Evolutionary conservation across 37 sponge, comb jelly and placozoan species (phyloP).

Genomic region (Tethya wilhelma): DNA sequence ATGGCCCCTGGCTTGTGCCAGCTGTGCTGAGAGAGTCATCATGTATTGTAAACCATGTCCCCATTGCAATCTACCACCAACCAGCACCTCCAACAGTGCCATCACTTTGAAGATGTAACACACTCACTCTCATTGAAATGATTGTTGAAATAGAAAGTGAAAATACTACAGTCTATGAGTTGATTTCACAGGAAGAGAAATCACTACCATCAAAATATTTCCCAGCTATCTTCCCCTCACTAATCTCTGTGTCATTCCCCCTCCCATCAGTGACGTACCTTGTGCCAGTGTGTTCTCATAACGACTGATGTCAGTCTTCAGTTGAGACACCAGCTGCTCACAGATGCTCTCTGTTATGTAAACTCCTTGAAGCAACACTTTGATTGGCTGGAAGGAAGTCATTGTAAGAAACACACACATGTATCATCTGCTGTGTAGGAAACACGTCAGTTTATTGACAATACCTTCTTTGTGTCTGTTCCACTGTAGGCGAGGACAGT

Average conservation of each 20-base stretch:
- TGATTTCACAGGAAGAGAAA: no score
- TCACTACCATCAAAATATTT: no score
- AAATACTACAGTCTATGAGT: no score
- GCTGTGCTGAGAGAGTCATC: constrained; percentile 22
- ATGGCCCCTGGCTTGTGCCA: constrained; percentile 13
- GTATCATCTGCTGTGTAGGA: neutral
- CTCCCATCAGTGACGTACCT: no score
- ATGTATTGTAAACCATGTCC: constrained; percentile 5
- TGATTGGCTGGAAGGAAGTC: constrained; percentile 29
- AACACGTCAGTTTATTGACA: neutral
- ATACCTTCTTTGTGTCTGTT: constrained; percentile 27
- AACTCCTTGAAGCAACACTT: constrained; percentile 65
- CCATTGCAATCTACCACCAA: no score
- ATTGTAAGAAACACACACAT: neutral
- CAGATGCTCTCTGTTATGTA: constrained; percentile 35
- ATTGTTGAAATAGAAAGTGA: no score
- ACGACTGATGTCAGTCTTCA: constrained; percentile 4
- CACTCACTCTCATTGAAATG: no score
- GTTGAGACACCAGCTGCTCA: neutral
- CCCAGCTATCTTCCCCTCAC: no score
- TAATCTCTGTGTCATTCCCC: no score
- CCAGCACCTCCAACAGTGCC: no score
- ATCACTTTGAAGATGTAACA: no score
- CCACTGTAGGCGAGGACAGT: constrained; percentile 71
- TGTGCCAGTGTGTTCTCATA: constrained; percentile 41